These are phyloP conservation scores for Machimus atricapillus DNA, from an alignment of 2,888 invertebrate genomes.

Conservation along the genomic window DNA sequence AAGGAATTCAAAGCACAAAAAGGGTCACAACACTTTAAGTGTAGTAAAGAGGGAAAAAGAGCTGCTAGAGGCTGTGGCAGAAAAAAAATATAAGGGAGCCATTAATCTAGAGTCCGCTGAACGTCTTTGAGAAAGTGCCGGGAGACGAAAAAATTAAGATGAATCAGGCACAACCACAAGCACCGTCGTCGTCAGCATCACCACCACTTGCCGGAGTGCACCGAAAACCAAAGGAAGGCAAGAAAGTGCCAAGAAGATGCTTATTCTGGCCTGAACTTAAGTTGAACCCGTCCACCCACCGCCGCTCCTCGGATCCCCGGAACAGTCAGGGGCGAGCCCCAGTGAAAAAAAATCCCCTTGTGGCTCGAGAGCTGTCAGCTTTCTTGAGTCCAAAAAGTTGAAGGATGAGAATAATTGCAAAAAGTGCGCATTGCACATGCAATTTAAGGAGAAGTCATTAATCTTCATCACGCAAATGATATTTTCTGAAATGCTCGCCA, in stretches of 20 bases:
- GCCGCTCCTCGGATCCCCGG: not conserved
- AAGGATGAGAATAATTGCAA: constrained; percentile 36
- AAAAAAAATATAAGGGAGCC: not conserved
- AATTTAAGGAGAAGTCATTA: constrained; percentile 37
- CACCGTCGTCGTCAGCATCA: not conserved
- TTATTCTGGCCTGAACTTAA: constrained; percentile 9
- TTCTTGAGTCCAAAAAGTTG: constrained; percentile 26
- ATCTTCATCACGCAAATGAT: constrained; percentile 38
- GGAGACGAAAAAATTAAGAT: constrained; percentile 15
- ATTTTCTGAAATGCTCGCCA: constrained; percentile 38
- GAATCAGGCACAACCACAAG: not conserved
- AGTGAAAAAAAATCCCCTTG: not conserved
- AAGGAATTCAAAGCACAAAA: not conserved
- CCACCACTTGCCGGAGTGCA: not conserved
- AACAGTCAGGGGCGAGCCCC: not conserved
- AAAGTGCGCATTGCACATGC: constrained; percentile 37
- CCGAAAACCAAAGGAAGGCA: not conserved
- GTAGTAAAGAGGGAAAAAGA: not conserved
- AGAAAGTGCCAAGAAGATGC: constrained; percentile 25
- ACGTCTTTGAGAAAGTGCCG: not conserved
- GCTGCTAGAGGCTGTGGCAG: not conserved
- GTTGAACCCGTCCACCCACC: not conserved
- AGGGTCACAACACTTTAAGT: not conserved
- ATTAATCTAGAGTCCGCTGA: constrained; percentile 23
- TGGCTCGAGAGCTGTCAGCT: constrained; percentile 32